These are phyloP conservation scores for Eulithis prunata DNA, from an alignment of 2,888 invertebrate genomes.

Conservation along the genomic window DNA sequence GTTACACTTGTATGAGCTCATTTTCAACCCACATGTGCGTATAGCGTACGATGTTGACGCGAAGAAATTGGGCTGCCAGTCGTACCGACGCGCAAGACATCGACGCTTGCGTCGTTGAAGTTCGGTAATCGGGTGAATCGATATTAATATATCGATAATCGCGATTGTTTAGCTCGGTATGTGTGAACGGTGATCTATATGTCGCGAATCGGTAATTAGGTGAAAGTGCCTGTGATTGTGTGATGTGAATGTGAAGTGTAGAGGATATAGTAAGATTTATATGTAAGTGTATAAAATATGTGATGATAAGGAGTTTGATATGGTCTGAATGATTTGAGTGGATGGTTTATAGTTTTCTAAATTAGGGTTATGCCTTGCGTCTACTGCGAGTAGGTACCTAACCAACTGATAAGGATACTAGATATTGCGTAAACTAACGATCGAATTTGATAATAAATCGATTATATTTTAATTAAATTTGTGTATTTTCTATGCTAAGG, in stretches of 20 bases:
- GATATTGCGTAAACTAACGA: neutral
- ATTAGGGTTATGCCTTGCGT: neutral
- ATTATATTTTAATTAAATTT: neutral
- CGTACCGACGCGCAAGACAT: slow-evolving; percentile 64
- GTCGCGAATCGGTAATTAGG: slow-evolving; percentile 36
- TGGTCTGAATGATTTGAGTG: slow-evolving; percentile 16
- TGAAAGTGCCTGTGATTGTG: slow-evolving; percentile 39
- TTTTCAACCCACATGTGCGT: slow-evolving; percentile 54
- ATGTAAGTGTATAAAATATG: slow-evolving; percentile 3
- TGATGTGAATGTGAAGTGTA: slow-evolving; percentile 35
- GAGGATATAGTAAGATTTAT: slow-evolving; percentile 27
- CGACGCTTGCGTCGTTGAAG: slow-evolving; percentile 63
- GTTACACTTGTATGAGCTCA: slow-evolving; percentile 43
- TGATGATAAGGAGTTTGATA: slow-evolving; percentile 15
- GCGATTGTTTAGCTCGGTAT: slow-evolving; percentile 32
- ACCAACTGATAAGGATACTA: no score
- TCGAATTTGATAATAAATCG: neutral
- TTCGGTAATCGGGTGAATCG: slow-evolving; percentile 25
- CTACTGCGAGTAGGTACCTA: no score
- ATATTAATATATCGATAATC: slow-evolving; percentile 27
- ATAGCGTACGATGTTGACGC: slow-evolving; percentile 53
- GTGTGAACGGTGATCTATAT: slow-evolving; percentile 28
- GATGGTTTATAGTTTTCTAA: slow-evolving; percentile 1
- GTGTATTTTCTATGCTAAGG: neutral
- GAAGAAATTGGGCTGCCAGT: slow-evolving; percentile 73